A percentile compares a stretch with the other conserved stretches of the same genome.
Conservation (phyloP, 2,113 vertebrate species). For the Oryzias javanicus region DNA sequence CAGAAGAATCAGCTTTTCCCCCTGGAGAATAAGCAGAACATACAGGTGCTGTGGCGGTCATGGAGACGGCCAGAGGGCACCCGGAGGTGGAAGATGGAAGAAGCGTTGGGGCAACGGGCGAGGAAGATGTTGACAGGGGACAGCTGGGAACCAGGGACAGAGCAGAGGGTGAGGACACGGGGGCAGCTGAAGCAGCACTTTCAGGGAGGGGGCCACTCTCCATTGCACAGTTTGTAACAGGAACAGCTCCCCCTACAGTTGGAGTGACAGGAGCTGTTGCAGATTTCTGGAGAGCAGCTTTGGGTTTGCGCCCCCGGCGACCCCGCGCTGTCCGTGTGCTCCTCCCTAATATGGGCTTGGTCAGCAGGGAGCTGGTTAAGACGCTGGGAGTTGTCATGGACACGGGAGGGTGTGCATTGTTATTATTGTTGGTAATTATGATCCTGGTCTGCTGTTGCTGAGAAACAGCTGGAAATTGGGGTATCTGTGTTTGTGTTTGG, state of each 20-base stretch:
- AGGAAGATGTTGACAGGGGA: slow-evolving; percentile 15
- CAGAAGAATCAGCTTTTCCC: slow-evolving; percentile 14
- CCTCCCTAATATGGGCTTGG: slow-evolving; percentile 72
- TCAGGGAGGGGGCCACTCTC: slow-evolving; percentile 1
- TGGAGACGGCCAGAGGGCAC: slow-evolving; percentile 18
- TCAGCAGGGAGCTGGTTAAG: slow-evolving; percentile 55
- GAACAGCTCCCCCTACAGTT: slow-evolving; percentile 13
- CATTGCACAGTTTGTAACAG: slow-evolving; percentile 20
- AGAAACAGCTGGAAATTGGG: slow-evolving; percentile 66
- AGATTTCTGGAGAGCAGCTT: slow-evolving; percentile 55
- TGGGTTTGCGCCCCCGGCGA: slow-evolving; percentile 74
- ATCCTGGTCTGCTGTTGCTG: slow-evolving; percentile 75
- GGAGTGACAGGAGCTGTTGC: slow-evolving; percentile 19
- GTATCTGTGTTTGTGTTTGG: slow-evolving; percentile 66
- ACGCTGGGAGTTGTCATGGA: slow-evolving; percentile 36
- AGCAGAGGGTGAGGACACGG: slow-evolving; percentile 15
- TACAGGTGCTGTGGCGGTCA: slow-evolving; percentile 16
- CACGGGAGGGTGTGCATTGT: slow-evolving; percentile 42
- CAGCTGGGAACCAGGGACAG: slow-evolving; percentile 10
- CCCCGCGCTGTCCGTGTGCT: slow-evolving; percentile 70
- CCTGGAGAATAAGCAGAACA: slow-evolving; percentile 29
- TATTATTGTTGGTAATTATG: slow-evolving; percentile 68
- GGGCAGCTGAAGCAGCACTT: slow-evolving; percentile 18
- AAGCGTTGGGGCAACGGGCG: slow-evolving; percentile 16
- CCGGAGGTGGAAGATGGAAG: slow-evolving; percentile 35